Evolutionary conservation across 2,797 vertebrate genomes (phyloP).

Genomic region (Rhinoraja longicauda): DNA sequence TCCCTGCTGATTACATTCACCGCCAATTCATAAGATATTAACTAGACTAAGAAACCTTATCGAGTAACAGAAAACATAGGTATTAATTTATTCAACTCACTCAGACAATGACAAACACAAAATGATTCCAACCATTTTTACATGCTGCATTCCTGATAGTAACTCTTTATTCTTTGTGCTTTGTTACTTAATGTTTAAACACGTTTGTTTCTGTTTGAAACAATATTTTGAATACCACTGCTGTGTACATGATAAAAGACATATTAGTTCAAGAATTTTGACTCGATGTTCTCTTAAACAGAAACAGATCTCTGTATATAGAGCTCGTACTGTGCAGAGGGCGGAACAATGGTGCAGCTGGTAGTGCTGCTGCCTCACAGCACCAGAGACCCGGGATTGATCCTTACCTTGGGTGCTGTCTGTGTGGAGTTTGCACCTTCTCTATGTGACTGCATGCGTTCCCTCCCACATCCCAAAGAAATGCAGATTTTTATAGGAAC

Average conservation of each 20-base stretch:
- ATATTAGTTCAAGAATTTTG: background rate
- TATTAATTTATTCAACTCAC: background rate
- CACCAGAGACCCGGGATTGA: too few species aligned
- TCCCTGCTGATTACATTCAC: background rate
- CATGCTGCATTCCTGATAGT: background rate
- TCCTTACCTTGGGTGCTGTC: too few species aligned
- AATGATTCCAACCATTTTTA: background rate
- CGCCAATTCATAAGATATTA: background rate
- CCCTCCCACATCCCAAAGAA: too few species aligned
- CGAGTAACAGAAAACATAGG: background rate
- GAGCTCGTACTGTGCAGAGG: too few species aligned
- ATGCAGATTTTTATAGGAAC: too few species aligned
- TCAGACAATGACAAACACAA: slow-evolving; percentile 13
- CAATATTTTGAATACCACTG: slow-evolving; percentile 23
- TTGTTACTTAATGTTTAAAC: slow-evolving; percentile 21
- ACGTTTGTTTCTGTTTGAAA: background rate
- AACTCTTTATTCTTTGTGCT: background rate
- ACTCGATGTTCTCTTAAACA: background rate
- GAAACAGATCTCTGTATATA: background rate
- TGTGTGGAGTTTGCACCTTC: too few species aligned
- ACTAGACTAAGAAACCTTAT: background rate
- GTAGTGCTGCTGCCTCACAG: too few species aligned
- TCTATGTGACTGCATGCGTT: too few species aligned
- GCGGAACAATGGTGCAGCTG: too few species aligned
- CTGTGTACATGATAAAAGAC: background rate